Percentiles rank a stretch among this genome's conserved stretches.
Evolutionary conservation across 2,113 vertebrate species (phyloP).

Genomic region (Gopherus flavomarginatus): DNA sequence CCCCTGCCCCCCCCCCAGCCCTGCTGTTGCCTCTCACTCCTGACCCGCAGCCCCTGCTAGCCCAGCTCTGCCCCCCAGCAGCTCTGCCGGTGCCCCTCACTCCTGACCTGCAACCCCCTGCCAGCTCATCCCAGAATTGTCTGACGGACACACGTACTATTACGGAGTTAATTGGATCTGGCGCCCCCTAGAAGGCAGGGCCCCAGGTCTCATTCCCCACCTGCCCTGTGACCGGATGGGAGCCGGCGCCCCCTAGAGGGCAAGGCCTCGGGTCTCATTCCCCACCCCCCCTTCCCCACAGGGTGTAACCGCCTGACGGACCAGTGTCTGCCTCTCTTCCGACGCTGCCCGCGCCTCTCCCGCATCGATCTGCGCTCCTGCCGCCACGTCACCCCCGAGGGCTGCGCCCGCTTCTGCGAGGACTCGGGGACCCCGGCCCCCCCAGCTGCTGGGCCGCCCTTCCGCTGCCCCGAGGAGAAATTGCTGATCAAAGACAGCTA

Average conservation of each 20-base stretch:
- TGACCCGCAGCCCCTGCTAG: fast-evolving
- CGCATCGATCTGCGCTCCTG: slow-evolving; percentile 88
- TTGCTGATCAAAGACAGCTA: slow-evolving; percentile 92
- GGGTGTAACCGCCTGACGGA: slow-evolving; percentile 91
- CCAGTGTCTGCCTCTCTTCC: slow-evolving; percentile 85
- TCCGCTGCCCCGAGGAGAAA: slow-evolving; percentile 84
- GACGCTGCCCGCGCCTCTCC: slow-evolving; percentile 86
- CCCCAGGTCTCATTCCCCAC: too few relatives aligned
- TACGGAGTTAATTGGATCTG: background rate
- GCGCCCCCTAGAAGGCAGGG: too few relatives aligned
- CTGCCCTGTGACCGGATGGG: background rate
- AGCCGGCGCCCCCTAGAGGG: background rate
- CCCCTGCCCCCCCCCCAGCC: background rate
- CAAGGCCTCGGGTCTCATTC: background rate
- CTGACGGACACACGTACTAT: too few relatives aligned
- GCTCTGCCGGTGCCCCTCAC: background rate
- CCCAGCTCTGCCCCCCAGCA: background rate
- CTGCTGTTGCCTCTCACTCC: background rate
- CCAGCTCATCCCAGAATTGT: too few relatives aligned
- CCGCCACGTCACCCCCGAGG: slow-evolving; percentile 84
- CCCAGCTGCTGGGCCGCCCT: slow-evolving; percentile 9
- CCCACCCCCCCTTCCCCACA: slow-evolving; percentile 11
- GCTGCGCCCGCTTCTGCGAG: slow-evolving; percentile 78
- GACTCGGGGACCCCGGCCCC: slow-evolving; percentile 75
- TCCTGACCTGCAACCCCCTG: too few relatives aligned